Conservation (phyloP, 2,888 invertebrate genomes). For the Apotomis betuletana region DNA sequence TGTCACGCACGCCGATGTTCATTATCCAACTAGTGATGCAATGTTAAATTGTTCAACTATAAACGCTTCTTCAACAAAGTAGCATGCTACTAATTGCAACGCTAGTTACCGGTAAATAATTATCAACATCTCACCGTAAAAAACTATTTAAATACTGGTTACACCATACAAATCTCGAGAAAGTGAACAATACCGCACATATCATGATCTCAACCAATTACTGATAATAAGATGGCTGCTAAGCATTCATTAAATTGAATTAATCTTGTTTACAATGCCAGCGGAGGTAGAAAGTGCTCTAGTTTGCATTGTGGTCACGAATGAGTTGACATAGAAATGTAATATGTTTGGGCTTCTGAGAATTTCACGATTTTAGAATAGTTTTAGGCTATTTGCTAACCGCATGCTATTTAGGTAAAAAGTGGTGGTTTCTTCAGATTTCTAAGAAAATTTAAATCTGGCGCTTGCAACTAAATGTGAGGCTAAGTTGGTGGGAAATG, state of each 20-base stretch:
- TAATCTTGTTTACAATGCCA: conserved; percentile 44
- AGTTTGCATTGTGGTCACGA: conserved; percentile 52
- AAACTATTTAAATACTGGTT: conserved; percentile 8
- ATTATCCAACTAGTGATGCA: background rate
- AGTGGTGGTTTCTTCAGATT: background rate
- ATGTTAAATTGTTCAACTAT: conserved; percentile 6
- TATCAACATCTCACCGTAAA: conserved; percentile 17
- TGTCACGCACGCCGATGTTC: background rate
- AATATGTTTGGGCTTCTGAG: conserved; percentile 22
- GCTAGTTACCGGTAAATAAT: conserved; percentile 12
- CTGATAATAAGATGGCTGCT: conserved; percentile 23
- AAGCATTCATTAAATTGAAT: conserved; percentile 37
- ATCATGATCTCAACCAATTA: conserved; percentile 39
- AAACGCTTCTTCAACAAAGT: conserved; percentile 13
- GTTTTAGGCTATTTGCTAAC: conserved; percentile 20
- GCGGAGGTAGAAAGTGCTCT: conserved; percentile 54
- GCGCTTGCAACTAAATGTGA: background rate
- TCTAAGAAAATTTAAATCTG: background rate
- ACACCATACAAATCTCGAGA: conserved; percentile 20
- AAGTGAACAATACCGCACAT: conserved; percentile 27
- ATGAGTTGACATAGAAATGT: conserved; percentile 44
- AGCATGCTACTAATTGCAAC: conserved; percentile 22
- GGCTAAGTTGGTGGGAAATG: background rate
- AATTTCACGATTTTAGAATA: conserved; percentile 24
- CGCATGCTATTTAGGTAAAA: conserved; percentile 23